A percentile compares a stretch with the other conserved stretches of the same genome.
Evolutionary conservation across 2,113 vertebrate species (phyloP).

Genomic region (Porphyrio hochstetteri): DNA sequence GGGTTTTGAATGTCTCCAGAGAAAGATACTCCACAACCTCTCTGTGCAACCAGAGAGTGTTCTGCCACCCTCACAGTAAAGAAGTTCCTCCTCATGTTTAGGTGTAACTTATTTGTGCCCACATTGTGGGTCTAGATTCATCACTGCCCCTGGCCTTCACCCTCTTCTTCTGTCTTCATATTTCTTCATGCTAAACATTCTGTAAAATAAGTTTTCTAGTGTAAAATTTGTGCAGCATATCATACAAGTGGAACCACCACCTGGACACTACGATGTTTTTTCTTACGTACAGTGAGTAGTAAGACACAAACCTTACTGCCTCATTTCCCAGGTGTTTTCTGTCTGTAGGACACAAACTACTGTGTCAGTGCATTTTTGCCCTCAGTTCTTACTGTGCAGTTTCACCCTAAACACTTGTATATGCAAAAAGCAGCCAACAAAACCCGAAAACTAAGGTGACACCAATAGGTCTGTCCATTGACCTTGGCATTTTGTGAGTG

Average conservation of each 20-base stretch:
- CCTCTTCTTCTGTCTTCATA: neutral
- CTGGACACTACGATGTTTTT: neutral
- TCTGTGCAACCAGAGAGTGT: no score
- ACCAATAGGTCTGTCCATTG: neutral
- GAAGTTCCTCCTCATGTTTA: no score
- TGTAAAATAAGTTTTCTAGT: neutral
- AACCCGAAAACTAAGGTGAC: neutral
- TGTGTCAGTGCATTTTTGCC: neutral
- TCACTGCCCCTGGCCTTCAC: fast-evolving
- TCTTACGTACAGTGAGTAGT: neutral
- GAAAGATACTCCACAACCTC: no score
- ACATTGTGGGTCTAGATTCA: no score
- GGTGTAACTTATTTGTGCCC: no score
- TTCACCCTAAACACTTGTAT: neutral
- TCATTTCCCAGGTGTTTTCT: neutral
- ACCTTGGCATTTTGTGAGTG: neutral
- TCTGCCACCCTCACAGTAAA: no score
- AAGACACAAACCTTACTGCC: neutral
- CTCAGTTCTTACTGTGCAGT: fast-evolving
- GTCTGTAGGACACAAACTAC: neutral
- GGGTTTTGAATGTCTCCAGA: no score
- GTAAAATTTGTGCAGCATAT: neutral
- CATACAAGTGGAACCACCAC: neutral
- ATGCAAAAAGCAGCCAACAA: neutral
- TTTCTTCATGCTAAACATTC: neutral